These are phyloP conservation scores for Sclerodermus sp. DNA, from an alignment of 2,888 invertebrate species.

Conservation along the genomic window DNA sequence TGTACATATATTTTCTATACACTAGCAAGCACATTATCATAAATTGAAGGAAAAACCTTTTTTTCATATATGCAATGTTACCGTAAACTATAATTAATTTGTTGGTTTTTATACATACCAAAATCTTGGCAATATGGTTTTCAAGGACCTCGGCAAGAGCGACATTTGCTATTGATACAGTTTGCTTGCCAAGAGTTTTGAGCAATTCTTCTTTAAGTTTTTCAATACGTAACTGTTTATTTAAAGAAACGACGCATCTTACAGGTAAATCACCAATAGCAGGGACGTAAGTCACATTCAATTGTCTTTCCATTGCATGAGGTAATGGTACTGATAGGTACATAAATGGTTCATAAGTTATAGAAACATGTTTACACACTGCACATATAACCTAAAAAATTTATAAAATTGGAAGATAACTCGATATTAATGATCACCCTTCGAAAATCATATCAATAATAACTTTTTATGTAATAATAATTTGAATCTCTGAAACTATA, in stretches of 20 bases:
- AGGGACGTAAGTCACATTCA: constrained; percentile 62
- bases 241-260: constrained; percentile 61
- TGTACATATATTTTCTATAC: too few species aligned
- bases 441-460: too few species aligned
- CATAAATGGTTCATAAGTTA: constrained; percentile 70
- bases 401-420: constrained; percentile 1
- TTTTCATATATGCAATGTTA: too few species aligned
- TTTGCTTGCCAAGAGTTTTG: constrained; percentile 52
- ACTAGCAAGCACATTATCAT: too few species aligned
- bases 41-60: too few species aligned
- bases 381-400: constrained; percentile 63
- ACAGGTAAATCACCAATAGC: constrained; percentile 54
- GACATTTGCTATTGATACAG: constrained; percentile 51
- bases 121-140: constrained; percentile 63
- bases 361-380: constrained; percentile 64
- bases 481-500: neutral
- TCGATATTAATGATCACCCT: too few species aligned
- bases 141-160: constrained; percentile 65
- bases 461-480: too few species aligned
- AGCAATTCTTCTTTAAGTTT: constrained; percentile 61
- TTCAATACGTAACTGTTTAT: constrained; percentile 62
- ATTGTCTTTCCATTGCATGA: constrained; percentile 65
- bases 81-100: too few species aligned
- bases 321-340: constrained; percentile 69
- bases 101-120: constrained; percentile 62